Evolutionary conservation across 2,888 invertebrate species (phyloP).

Genomic region (Tuberolachnus salignus): DNA sequence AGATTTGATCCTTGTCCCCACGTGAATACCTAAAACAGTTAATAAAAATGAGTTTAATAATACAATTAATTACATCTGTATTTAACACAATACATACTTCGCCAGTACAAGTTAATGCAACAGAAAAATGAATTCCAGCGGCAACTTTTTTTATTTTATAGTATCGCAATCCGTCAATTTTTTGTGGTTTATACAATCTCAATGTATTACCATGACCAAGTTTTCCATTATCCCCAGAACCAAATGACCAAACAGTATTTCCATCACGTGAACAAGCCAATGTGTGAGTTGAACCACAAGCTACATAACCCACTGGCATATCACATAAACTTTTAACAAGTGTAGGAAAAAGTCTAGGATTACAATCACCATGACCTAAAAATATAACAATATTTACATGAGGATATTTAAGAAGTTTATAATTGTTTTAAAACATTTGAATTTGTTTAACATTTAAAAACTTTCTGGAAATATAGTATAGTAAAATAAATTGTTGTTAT

Average conservation of each 20-base stretch:
- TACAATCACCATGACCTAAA: slow-evolving; percentile 69
- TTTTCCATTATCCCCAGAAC: slow-evolving; percentile 68
- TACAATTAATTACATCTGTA: not conserved
- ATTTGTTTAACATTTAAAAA: not conserved
- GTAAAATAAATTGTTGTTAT: not conserved
- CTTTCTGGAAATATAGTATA: not conserved
- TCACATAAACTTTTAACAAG: slow-evolving; percentile 67
- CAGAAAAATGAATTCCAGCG: slow-evolving; percentile 66
- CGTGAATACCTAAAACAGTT: slow-evolving; percentile 65
- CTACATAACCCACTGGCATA: slow-evolving; percentile 65
- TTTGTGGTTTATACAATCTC: slow-evolving; percentile 67
- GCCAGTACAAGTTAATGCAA: slow-evolving; percentile 66
- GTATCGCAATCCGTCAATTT: slow-evolving; percentile 68
- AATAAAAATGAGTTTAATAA: not conserved
- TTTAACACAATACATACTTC: slow-evolving; percentile 61
- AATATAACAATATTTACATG: slow-evolving; percentile 19
- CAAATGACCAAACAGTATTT: slow-evolving; percentile 68
- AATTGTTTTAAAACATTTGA: not conserved
- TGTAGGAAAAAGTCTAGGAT: slow-evolving; percentile 67
- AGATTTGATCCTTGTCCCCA: slow-evolving; percentile 71
- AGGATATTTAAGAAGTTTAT: not conserved
- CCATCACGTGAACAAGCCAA: slow-evolving; percentile 66
- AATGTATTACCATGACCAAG: slow-evolving; percentile 65
- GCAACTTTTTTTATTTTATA: slow-evolving; percentile 67
- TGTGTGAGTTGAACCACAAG: slow-evolving; percentile 68